Conservation (phyloP, 2,113 vertebrate genomes). For the Stegostoma tigrinum region DNA sequence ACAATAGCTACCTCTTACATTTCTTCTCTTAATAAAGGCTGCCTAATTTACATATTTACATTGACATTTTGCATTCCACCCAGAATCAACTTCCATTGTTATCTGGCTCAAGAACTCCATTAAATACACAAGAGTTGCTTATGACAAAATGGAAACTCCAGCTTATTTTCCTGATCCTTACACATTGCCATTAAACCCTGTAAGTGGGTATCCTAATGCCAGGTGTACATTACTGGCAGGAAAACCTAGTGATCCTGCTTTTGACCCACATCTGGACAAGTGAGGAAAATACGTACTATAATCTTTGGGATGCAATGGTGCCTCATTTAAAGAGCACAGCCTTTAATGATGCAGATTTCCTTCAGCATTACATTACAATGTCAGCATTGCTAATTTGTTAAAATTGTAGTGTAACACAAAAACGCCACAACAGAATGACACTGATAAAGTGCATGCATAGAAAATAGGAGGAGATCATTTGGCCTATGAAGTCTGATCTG, state of each 20-base stretch:
- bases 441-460: background rate
- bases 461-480: no score
- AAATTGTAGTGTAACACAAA: background rate
- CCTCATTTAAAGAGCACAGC: background rate
- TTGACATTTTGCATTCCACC: no score
- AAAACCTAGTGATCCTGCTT: background rate
- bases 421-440: background rate
- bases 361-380: background rate
- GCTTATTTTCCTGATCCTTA: background rate
- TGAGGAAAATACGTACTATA: background rate
- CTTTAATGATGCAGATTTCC: background rate
- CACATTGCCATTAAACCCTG: background rate
- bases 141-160: background rate
- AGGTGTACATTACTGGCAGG: background rate
- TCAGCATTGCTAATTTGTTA: background rate
- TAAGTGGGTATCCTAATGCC: background rate
- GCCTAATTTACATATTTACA: no score
- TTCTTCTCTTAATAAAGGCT: no score
- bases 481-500: no score
- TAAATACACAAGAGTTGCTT: background rate
- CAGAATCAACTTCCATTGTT: background rate
- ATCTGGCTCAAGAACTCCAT: background rate
- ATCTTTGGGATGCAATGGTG: background rate
- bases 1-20: background rate
- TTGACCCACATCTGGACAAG: background rate